These are phyloP conservation scores for Halocaridina rubra DNA, from an alignment of 2,888 invertebrate genomes.

Conservation along the genomic window DNA sequence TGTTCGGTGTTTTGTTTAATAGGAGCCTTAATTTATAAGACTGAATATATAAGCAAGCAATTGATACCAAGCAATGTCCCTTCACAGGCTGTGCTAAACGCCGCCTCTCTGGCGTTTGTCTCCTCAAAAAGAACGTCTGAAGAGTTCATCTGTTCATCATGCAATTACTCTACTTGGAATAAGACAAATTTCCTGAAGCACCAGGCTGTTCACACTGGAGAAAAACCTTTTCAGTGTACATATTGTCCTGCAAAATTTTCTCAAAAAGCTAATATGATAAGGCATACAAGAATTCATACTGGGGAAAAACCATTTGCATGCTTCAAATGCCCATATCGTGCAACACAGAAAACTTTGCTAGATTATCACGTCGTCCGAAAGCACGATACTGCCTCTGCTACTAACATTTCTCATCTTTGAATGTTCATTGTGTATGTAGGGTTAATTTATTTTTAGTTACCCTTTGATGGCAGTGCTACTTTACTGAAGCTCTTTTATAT, in stretches of 20 bases:
- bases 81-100: not conserved
- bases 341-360: not conserved
- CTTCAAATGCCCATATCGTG: not conserved
- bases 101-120: not conserved
- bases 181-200: not conserved
- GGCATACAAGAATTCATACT: not conserved
- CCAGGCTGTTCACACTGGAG: not conserved
- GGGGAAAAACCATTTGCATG: not conserved
- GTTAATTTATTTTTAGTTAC: too few species aligned
- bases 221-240: not conserved
- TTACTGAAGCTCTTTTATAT: too few species aligned
- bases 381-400: too few species aligned
- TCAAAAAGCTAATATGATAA: not conserved
- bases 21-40: too few species aligned
- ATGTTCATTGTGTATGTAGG: too few species aligned
- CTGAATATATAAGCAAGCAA: too few species aligned
- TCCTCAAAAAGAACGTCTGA: not conserved
- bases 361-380: not conserved
- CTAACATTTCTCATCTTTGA: too few species aligned
- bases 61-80: not conserved
- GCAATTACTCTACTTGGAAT: not conserved
- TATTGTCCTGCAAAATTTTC: not conserved
- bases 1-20: too few species aligned
- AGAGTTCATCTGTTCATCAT: not conserved
- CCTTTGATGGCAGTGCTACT: too few species aligned